Evolutionary conservation across 2,113 vertebrate genomes (phyloP), one percentile per base, ranked within the genome.

Genomic region (Microcebus jonahi): DNA sequence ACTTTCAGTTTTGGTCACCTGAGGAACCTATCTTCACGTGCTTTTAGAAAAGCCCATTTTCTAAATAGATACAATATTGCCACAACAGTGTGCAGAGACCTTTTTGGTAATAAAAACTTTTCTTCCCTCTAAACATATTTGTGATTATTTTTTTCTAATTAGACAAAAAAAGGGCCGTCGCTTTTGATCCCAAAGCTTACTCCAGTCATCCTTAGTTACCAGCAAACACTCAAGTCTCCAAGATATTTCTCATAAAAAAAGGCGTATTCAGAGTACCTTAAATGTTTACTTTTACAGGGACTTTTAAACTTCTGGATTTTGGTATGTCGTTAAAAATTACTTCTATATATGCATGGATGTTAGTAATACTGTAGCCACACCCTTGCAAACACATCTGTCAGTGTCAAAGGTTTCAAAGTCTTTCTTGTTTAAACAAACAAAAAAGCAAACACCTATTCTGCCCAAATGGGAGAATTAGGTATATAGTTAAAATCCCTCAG

Each of bases 71-170:
- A 84, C 10, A 63, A 8, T 36, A 73, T 67, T 88, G 68, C 31
- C 68, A 63, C 31, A 73, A 76, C 25, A 61, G 20, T 83, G 67
- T 93, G 25, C 82, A 94, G 85, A 75, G 87, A 65, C 15, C 13
- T 63, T 88, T 94, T 94, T 48, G 68, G 77, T 67, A 95, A 95
- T 96, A 95, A 94, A 97, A 92, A 86, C 6, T 34, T n/a, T 29
- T 94, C 13, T 63, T 77, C 20, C 61, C 59, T 83, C 21, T 76
- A 63, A 88, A 39, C 70, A 65, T 61, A 71, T 80, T 55, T 95
- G 39, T 31, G 89, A 71, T 94, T 77, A 71, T 96, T 95, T 96
- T 67, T 42, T 96, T n/a, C 63, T 57, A 53, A 65, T 18, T 68
- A 82, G 39, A 3, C 67, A 45, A 67, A 83, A 77, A 94, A 82